Evolutionary conservation across 1,140 invertebrate species (phyloP).

Genomic region (Spodoptera frugiperda): DNA sequence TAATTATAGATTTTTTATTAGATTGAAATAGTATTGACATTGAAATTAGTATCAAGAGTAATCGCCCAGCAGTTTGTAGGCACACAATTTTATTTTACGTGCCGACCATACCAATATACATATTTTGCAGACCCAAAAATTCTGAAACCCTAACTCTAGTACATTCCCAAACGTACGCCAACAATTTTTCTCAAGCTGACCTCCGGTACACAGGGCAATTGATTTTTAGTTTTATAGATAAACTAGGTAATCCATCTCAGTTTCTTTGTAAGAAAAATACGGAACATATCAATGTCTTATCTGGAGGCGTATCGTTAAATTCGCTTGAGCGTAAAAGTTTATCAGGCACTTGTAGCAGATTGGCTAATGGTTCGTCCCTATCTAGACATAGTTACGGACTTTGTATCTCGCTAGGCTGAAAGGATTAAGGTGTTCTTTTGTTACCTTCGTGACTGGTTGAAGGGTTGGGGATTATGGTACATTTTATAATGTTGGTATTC

Average conservation of each 20-base stretch:
- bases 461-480: background rate
- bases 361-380: slow-evolving; percentile 10
- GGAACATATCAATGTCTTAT: slow-evolving; percentile 13
- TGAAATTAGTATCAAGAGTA: too few species aligned
- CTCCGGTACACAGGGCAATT: too few species aligned
- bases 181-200: too few species aligned
- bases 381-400: background rate
- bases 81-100: too few species aligned
- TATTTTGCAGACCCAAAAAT: too few species aligned
- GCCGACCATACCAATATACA: too few species aligned
- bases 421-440: background rate
- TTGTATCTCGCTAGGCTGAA: background rate
- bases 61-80: too few species aligned
- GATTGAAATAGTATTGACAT: too few species aligned
- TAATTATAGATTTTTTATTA: too few species aligned
- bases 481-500: background rate
- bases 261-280: background rate
- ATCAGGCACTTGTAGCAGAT: slow-evolving; percentile 2
- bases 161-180: too few species aligned
- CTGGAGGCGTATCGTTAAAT: slow-evolving; percentile 11
- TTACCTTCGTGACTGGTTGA: background rate
- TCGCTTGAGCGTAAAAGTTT: slow-evolving; percentile 17
- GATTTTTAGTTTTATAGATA: too few species aligned
- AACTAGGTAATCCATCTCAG: background rate
- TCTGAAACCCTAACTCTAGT: too few species aligned